Evolutionary conservation across 37 sponge, comb jelly and placozoan species (phyloP).

Genomic region (Oscarella lobularis): DNA sequence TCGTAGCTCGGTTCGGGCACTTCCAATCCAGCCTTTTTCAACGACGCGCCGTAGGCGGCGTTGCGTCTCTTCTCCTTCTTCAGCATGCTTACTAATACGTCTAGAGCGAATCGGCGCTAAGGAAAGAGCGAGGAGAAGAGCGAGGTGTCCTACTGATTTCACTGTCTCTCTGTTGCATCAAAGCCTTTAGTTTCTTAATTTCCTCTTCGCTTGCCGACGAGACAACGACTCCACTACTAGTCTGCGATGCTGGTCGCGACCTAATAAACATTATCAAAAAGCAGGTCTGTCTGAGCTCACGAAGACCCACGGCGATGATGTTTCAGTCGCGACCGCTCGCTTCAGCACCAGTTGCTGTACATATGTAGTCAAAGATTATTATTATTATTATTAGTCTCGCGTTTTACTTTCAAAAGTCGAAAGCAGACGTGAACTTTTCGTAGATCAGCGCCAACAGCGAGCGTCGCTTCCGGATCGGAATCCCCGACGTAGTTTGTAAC

Average conservation of each 20-base stretch:
- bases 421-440: slow-evolving; percentile 88
- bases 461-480: slow-evolving; percentile 45
- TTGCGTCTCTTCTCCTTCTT: slow-evolving; percentile 68
- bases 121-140: background rate
- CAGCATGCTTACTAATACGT: slow-evolving; percentile 70
- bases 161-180: slow-evolving; percentile 83
- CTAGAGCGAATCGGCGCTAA: background rate
- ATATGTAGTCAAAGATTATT: too few relatives aligned
- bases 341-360: too few relatives aligned
- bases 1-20: background rate
- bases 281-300: too few relatives aligned
- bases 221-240: too few relatives aligned
- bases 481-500: slow-evolving; percentile 60
- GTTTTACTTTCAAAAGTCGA: slow-evolving; percentile 61
- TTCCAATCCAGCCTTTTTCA: slow-evolving; percentile 17
- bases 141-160: slow-evolving; percentile 62
- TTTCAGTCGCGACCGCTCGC: too few relatives aligned
- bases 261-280: too few relatives aligned
- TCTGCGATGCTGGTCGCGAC: too few relatives aligned
- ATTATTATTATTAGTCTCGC: slow-evolving; percentile 2
- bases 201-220: too few relatives aligned
- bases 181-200: slow-evolving; percentile 37
- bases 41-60: slow-evolving; percentile 51
- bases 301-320: too few relatives aligned
- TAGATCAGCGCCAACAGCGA: slow-evolving; percentile 73